Base-by-base conservation (phyloP, 2,888 invertebrate genomes). In the Hyalella azteca region DNA sequence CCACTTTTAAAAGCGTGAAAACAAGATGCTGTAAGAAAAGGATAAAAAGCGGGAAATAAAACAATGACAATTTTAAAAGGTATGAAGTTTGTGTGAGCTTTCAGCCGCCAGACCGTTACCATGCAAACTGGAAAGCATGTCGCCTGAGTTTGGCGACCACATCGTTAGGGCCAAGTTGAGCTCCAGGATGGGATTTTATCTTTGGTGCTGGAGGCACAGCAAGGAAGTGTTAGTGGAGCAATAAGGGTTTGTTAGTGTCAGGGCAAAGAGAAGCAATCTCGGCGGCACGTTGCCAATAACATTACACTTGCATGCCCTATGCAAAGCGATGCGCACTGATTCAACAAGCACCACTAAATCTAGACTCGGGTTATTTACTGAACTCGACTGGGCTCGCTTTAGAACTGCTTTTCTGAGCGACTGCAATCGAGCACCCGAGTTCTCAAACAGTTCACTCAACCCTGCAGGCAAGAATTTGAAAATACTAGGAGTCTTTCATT, bases 261-360 rank as follows among this genome's bases (percentile, higher is more conserved):
- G 66, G 3, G 7, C n/a, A 19, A 66, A 32, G 66, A 66, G 66
- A 36, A 11, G 66, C 66, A 66, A 66, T 66, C 39, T 36, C 32
- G 66, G 66, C 66, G 66, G 66, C 66, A 66, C 36, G 66, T 2
- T 66, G 66, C 66, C 66, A 66, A 66, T 66, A 66, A 66, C 66
- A 66, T 66, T 66, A 66, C 66, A 66, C 66, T 66, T 66, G 66
- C 66, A 66, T 66, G 66, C 66, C 39, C 66, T 66, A 66, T 66
- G 66, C 66, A 66, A 66, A 66, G 36, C 29, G 66, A 66, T 11
- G 66, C 66, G 66, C 66, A 66, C 66, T 36, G 66, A 66, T 66
- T 66, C 36, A 66, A 66, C 66, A 66, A 36, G 66, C 36, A 32
- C 32, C 66, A 36, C 36, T 66, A 66, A 66, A 66, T 66, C 39